Evolutionary conservation across 2,797 vertebrate genomes (phyloP), one percentile per base, ranked within the genome.

Genomic region (Poeciliopsis turneri): DNA sequence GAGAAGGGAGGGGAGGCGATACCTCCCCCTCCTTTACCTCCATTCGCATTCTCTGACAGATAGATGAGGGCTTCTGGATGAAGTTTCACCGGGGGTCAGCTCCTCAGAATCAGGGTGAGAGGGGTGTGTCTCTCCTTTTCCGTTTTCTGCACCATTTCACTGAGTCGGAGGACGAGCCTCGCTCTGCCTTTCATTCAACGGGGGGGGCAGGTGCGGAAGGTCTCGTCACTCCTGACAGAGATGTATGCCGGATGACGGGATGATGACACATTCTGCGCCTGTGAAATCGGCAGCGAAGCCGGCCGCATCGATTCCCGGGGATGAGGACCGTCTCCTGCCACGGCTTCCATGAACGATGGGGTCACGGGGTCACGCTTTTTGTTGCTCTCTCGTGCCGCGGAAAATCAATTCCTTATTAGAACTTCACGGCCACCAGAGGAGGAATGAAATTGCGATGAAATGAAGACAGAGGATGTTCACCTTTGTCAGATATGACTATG

Each of bases 331-430:
- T 93, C 86, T 88, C 82, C 84, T 80, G 85, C 82, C 82, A 85
- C 80, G 80, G 84, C 87, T 82, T 69, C 86, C 61, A 80, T 91
- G 90, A 94, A 86, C 88, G 75, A 84, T 85, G 87, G 82, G 94
- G 94, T 95, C 94, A 93, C 45, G 81, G 89, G 94, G 93, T 95
- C 90, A 87, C 46, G 53, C 64, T 71, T 78, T 76, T 84, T 85
- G 86, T 77, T 73, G 84, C 88, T 75, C 74, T 81, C 68, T 78
- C 84, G 68, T 70, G 73, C 69, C 39, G 78, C 76, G 57, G 86
- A 88, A 91, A 92, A 90, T 95, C 94, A 92, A 96, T 96, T 92
- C 74, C 92, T 91, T 94, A 95, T 96, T 95, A 95, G 92, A 88
- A 90, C 87, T 88, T 93, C 92, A 92, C 93, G 68, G 68, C 78